phyloP scores from a whole-genome alignment of 2,113 vertebrate species.

The Megaleporinus macrocephalus region DNA sequence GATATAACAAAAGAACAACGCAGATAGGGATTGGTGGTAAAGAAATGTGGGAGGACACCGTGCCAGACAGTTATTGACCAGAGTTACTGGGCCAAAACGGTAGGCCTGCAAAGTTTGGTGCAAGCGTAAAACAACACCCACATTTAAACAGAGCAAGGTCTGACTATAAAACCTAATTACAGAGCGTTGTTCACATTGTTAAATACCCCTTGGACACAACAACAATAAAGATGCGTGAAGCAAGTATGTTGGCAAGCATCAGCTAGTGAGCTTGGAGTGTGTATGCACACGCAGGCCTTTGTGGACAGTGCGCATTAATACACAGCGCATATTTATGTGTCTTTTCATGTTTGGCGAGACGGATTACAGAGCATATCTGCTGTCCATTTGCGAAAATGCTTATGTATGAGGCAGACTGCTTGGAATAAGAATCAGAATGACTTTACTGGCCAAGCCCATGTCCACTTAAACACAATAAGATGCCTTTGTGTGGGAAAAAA shows the following conservation, averaged over 20 bases:
- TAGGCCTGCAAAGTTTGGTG: neutral
- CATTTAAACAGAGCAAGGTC: neutral
- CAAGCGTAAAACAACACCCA: neutral
- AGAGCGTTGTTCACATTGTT: constrained; percentile 30
- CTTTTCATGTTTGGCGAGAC: neutral
- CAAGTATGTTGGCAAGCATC: neutral
- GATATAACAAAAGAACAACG: constrained; percentile 24
- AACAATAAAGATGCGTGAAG: constrained; percentile 8
- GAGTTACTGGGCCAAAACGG: constrained; percentile 11
- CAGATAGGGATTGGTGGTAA: constrained; percentile 1
- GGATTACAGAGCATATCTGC: neutral
- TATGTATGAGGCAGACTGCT: neutral
- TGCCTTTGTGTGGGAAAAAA: too few relatives aligned
- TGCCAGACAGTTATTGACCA: neutral
- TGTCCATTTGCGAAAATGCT: neutral
- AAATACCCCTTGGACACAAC: neutral
- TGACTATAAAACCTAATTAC: constrained; percentile 44
- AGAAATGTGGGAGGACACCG: constrained; percentile 8
- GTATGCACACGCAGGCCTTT: neutral
- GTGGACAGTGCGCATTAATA: neutral
- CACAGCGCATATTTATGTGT: neutral
- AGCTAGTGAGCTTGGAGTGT: neutral
- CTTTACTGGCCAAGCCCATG: too few relatives aligned
- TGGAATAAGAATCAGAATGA: too few relatives aligned
- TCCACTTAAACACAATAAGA: too few relatives aligned